A percentile compares a stretch with the other conserved stretches of the same genome.
phyloP scores from a whole-genome alignment of 2,888 invertebrate species.

The Portevinia maculata region DNA sequence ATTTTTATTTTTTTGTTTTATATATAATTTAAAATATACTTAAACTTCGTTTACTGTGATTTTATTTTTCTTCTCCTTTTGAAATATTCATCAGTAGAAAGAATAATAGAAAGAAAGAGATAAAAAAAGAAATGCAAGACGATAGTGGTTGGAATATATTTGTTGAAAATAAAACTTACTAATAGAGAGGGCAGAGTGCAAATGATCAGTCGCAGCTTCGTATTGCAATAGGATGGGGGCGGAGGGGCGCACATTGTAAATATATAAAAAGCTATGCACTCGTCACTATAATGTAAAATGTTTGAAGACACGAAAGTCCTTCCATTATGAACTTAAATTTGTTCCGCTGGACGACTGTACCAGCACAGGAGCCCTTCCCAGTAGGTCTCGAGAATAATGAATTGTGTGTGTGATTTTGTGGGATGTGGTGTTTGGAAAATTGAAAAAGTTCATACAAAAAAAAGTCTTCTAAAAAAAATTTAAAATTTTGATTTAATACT shows the following conservation, averaged over 20 bases:
- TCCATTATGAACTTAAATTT: slow-evolving; percentile 19
- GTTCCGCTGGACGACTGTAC: slow-evolving; percentile 15
- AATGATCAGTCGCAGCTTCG: neutral
- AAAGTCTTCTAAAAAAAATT: slow-evolving; percentile 75
- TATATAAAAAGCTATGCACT: slow-evolving; percentile 70
- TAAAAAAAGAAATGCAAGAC: slow-evolving; percentile 29
- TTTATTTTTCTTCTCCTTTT: slow-evolving; percentile 65
- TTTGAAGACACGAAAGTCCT: slow-evolving; percentile 27
- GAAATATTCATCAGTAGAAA: slow-evolving; percentile 49
- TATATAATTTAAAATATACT: slow-evolving; percentile 67
- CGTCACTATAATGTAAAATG: slow-evolving; percentile 43
- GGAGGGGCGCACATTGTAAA: slow-evolving; percentile 63
- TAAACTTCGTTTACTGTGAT: slow-evolving; percentile 66
- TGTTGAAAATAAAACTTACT: neutral
- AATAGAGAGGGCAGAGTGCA: neutral
- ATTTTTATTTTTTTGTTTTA: slow-evolving; percentile 44
- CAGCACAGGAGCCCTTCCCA: slow-evolving; percentile 20
- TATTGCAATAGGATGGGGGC: slow-evolving; percentile 41
- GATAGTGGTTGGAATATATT: slow-evolving; percentile 48
- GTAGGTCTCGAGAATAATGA: slow-evolving; percentile 13
- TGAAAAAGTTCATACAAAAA: slow-evolving; percentile 50
- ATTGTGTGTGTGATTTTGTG: slow-evolving; percentile 22
- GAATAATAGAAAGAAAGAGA: slow-evolving; percentile 32
- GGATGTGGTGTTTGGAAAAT: slow-evolving; percentile 2
- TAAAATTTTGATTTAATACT: slow-evolving; percentile 75